phyloP scores from a whole-genome alignment of 2,888 invertebrate species.

The Sylvicola fuscatus region DNA sequence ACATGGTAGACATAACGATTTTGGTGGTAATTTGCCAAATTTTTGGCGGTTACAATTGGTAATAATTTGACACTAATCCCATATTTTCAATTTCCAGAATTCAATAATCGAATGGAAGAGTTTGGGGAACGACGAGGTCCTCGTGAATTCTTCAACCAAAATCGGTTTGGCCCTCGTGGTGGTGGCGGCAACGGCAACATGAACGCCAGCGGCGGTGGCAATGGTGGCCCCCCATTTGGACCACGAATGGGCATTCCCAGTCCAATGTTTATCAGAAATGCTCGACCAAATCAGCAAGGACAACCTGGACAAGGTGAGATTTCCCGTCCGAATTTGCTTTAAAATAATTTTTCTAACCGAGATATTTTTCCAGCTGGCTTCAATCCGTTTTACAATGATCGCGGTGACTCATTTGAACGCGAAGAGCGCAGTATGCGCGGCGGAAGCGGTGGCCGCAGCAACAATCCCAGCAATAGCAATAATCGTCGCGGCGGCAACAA shows the following conservation, averaged over 20 bases:
- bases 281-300: slow-evolving; percentile 4
- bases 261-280: slow-evolving; percentile 11
- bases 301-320: neutral
- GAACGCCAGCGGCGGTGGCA: too few species aligned
- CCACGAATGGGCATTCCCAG: slow-evolving; percentile 7
- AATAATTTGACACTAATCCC: too few species aligned
- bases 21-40: neutral
- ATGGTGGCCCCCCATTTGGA: slow-evolving; percentile 8
- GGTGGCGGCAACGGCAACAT: slow-evolving; percentile 2
- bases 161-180: slow-evolving; percentile 18
- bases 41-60: too few species aligned
- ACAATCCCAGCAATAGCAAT: too few species aligned
- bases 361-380: slow-evolving; percentile 6
- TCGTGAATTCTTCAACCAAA: slow-evolving; percentile 12
- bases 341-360: too few species aligned
- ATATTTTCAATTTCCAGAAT: slow-evolving; percentile 1
- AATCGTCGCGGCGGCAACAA: slow-evolving; percentile 8
- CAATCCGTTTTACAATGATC: slow-evolving; percentile 7
- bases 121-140: slow-evolving; percentile 6
- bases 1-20: neutral
- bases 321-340: too few species aligned
- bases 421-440: slow-evolving; percentile 8
- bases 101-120: slow-evolving; percentile 6
- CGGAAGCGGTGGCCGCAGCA: slow-evolving; percentile 8
- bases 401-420: slow-evolving; percentile 9